Conservation (phyloP, 2,113 vertebrate genomes). For the Pimephales promelas region DNA sequence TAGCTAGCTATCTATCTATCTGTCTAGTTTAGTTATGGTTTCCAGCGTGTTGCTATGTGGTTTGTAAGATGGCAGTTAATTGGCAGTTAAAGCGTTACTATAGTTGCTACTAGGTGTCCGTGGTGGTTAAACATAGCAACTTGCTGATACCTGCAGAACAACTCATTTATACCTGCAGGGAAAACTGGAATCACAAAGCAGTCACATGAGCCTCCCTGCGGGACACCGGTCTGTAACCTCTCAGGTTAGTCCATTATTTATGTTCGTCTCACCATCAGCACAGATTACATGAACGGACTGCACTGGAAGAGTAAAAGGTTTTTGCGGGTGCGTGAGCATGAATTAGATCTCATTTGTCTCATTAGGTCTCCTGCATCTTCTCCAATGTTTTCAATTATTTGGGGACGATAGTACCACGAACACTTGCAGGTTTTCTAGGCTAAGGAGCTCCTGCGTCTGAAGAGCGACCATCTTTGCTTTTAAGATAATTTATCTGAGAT, state of each 20-base stretch:
- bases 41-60: neutral
- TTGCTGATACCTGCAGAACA: neutral
- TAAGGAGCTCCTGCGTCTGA: neutral
- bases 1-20: too few species aligned
- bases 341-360: slow-evolving; percentile 17
- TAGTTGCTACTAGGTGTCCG: neutral
- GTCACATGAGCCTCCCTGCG: neutral
- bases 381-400: neutral
- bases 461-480: neutral
- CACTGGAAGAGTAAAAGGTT: neutral
- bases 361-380: slow-evolving; percentile 10
- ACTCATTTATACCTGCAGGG: neutral
- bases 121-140: neutral
- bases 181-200: neutral
- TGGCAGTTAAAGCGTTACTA: neutral
- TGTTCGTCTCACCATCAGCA: neutral
- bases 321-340: neutral
- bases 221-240: neutral
- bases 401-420: neutral
- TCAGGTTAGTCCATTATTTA: slow-evolving; percentile 1
- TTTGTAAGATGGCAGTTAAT: neutral
- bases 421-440: neutral
- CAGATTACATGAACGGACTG: neutral
- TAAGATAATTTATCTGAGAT: slow-evolving; percentile 11
- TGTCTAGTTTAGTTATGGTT: too few species aligned